Base-by-base conservation (phyloP, 2,113 vertebrate species). In the Chionomys nivalis region DNA sequence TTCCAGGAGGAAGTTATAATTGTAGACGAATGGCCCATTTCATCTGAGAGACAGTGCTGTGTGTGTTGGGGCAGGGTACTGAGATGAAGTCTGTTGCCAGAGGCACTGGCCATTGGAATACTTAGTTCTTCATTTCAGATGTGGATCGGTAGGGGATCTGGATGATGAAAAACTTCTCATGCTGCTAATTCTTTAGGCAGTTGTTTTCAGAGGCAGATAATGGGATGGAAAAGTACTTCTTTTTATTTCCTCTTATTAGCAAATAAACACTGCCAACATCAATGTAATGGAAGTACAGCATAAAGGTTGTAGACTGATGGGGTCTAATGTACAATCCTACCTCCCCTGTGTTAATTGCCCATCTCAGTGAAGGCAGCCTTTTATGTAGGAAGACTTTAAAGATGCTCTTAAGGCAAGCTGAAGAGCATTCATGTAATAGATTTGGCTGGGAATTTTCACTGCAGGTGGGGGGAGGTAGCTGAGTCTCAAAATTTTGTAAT, bases 171-270 rank as follows among this genome's bases (percentile, higher is more conserved):
- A 94, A 85, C 63, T 49, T 93, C 23, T 33, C 3, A 5, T 61
- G 28, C 28, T 79, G 19, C 47, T 90, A n/a, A 95, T 83, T 94
- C 79, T 96, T 83, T 75, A 66, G 76, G 49, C 90, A 97, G 39
- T 75, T 88, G 36, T 96, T 93, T 97, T 85, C 83, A 66, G n/a
- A 93, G 82, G 36, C 49, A 65, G 63, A 77, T 83, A 94, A 87
- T n/a, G 68, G 36, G 90, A 76, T 93, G 61, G 49, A 77, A 93
- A 96, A 82, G 23, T 36, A 66, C 47, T 63, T 75, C 33, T 93
- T 81, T 90, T 87, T 94, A 28, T 90, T 96, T 92, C 55, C 96
- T 93, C 70, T 96, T 91, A 58, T 79, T 96, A 90, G n/a, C 85
- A 95, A 94, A 70, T 65, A 93, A 96, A 94, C 83, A 92, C 68